These are phyloP conservation scores for Anabas testudineus DNA, from an alignment of 2,797 vertebrate genomes.

Conservation along the genomic window DNA sequence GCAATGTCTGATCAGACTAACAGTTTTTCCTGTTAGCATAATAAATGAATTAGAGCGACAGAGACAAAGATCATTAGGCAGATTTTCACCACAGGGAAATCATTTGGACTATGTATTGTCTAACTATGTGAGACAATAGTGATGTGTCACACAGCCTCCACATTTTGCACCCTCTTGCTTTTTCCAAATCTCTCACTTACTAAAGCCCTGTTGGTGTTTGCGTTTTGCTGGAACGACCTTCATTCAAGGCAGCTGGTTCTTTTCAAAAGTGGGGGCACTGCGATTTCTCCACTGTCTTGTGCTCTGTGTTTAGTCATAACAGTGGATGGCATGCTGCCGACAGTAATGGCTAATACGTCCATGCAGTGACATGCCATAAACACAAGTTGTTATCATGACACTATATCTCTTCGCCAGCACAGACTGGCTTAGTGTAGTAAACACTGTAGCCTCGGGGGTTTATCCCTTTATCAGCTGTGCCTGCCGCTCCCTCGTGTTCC, in stretches of 20 bases:
- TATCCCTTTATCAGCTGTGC: conserved; percentile 56
- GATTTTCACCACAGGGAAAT: conserved; percentile 66
- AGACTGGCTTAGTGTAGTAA: conserved; percentile 53
- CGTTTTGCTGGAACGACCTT: conserved; percentile 26
- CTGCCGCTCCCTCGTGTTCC: conserved; percentile 30
- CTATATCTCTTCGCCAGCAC: conserved; percentile 42
- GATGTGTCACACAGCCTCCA: conserved; percentile 33
- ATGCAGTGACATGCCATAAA: conserved; percentile 27
- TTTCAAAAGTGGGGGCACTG: conserved; percentile 15
- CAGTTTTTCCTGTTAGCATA: conserved; percentile 67
- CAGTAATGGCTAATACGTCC: conserved; percentile 4
- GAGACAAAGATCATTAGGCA: conserved; percentile 72
- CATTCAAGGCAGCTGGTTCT: conserved; percentile 24
- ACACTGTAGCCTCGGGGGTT: conserved; percentile 53
- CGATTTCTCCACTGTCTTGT: conserved; percentile 6
- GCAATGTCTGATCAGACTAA: conserved; percentile 63
- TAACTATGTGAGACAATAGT: conserved; percentile 48
- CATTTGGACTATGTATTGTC: conserved; percentile 62
- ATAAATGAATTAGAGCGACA: conserved; percentile 70
- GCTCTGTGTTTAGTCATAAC: conserved; percentile 64
- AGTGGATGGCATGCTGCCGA: conserved; percentile 34
- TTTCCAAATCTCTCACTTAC: conserved; percentile 6
- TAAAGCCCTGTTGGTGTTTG: conserved; percentile 22
- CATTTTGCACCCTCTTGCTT: conserved; percentile 31
- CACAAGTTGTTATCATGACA: conserved; percentile 57